These are phyloP conservation scores for Neolamprologus hecqui DNA, from an alignment of 2,113 vertebrate genomes.

Conservation along the genomic window DNA sequence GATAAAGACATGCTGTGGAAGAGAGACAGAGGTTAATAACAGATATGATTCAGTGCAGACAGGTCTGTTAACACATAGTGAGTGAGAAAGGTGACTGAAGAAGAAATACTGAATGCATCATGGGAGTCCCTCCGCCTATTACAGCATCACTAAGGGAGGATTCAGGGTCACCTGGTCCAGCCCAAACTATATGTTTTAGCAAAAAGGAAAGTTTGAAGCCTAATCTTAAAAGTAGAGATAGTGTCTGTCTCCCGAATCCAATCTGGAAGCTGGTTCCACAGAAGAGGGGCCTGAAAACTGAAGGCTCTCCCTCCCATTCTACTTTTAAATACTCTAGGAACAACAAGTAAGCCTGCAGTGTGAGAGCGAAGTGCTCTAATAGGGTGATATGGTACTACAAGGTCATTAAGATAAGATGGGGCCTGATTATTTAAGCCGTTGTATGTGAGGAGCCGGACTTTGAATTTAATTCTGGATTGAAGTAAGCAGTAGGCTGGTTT, in stretches of 20 bases:
- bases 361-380: fast-evolving
- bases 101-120: too few relatives aligned
- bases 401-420: neutral
- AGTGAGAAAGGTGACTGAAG: too few relatives aligned
- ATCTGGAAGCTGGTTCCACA: neutral
- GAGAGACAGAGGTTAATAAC: too few relatives aligned
- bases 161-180: too few relatives aligned
- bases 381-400: neutral
- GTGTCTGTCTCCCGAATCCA: neutral
- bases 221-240: neutral
- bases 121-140: too few relatives aligned
- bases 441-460: neutral
- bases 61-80: too few relatives aligned
- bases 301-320: neutral
- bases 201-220: too few relatives aligned
- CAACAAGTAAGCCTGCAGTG: fast-evolving
- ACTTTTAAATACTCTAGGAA: neutral
- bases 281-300: neutral
- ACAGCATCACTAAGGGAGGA: too few relatives aligned
- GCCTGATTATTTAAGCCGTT: fast-evolving
- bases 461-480: neutral
- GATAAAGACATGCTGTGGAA: too few relatives aligned
- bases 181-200: too few relatives aligned
- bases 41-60: too few relatives aligned
- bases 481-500: neutral